Base-by-base conservation (phyloP, 2,888 invertebrate genomes). In the Lottia gigantea region DNA sequence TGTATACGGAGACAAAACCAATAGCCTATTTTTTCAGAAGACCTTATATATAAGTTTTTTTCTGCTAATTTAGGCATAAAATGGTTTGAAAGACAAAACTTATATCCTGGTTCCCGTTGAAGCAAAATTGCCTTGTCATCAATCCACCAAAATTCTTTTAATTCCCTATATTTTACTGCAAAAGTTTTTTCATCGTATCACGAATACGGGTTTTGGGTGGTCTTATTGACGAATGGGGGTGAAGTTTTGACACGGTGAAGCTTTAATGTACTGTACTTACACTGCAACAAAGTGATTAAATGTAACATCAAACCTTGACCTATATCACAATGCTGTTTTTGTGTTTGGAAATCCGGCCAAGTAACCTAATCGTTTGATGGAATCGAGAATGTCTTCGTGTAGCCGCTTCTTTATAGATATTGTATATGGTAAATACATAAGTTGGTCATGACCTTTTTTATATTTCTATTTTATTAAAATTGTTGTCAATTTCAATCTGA, bases 71-170 rank as follows among this genome's bases (percentile, higher is more conserved):
- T n/a, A n/a, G n/a, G n/a, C n/a, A n/a, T n/a, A n/a, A n/a, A n/a
- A n/a, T n/a, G n/a, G 61, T 45, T 64, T 16, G 70, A 70, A 15
- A 70, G 72, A 45, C 65, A 19, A 16, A 70, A 70, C 40, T 70
- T 67, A 46, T 72, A 69, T 61, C 2, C 71, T 23, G 16, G 16
- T 67, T 40, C 63, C 62, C 11, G 73, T 70, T 23, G 66, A 40
- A 69, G 72, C 19, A 72, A 49, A 61, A 72, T 72, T n/a, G 72
- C 72, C 62, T 70, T 73, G 62, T 73, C 73, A 67, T 73, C 73
- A 1, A 73, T 26, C 55, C 55, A 70, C 12, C 63, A 16, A 25
- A 73, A 66, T 14, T 45, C 55, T 47, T 23, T 49, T n/a, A 45
- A 23, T 26, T 67, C 67, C 19, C 66, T 19, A 6, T 26, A 70